Percentiles rank a stretch among this genome's conserved stretches.
phyloP scores from a whole-genome alignment of 2,888 invertebrate genomes.

The Athalia rosae region DNA sequence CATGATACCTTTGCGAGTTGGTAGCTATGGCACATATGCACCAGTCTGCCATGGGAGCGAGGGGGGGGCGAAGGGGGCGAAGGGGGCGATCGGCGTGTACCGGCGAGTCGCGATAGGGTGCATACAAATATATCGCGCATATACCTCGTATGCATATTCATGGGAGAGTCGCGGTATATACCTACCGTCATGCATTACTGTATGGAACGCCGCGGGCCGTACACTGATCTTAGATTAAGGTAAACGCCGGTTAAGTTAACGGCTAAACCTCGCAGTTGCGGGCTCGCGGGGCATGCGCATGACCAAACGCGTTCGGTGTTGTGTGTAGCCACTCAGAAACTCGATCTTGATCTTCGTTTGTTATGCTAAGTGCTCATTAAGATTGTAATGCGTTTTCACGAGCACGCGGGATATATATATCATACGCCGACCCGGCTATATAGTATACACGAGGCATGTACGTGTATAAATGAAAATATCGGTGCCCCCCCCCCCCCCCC shows the following conservation, averaged over 20 bases:
- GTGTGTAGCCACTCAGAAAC: conserved; percentile 46
- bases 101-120: conserved; percentile 25
- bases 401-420: conserved; percentile 31
- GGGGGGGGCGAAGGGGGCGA: neutral
- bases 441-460: neutral
- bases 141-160: conserved; percentile 59
- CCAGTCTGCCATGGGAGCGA: too few species aligned
- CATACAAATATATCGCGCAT: conserved; percentile 29
- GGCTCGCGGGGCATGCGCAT: conserved; percentile 68
- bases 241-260: conserved; percentile 75
- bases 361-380: conserved; percentile 72
- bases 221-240: conserved; percentile 73
- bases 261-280: conserved; percentile 72
- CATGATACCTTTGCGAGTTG: neutral
- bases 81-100: neutral
- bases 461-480: too few species aligned
- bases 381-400: conserved; percentile 67
- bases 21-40: neutral
- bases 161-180: conserved; percentile 67
- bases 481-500: too few species aligned
- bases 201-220: conserved; percentile 55
- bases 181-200: conserved; percentile 71
- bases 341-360: conserved; percentile 60
- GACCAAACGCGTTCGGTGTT: conserved; percentile 51
- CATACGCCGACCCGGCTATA: neutral